A percentile compares a stretch with the other conserved stretches of the same genome.
phyloP scores from a whole-genome alignment of 2,888 invertebrate species.

The Noctua janthe region DNA sequence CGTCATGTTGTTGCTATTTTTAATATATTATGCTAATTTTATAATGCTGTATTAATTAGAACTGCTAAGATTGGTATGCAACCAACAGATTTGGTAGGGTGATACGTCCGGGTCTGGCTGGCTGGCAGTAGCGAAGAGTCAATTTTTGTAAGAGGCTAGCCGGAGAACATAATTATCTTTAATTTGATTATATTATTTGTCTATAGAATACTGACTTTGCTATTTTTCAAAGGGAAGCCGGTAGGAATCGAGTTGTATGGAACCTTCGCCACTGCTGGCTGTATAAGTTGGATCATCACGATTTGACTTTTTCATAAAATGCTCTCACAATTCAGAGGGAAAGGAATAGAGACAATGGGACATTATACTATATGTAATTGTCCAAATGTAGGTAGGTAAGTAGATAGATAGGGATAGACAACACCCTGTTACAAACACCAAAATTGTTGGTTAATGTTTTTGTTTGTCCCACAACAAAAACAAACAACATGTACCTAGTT shows the following conservation, averaged over 20 bases:
- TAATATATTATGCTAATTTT: constrained; percentile 15
- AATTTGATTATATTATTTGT: no score
- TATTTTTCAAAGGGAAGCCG: no score
- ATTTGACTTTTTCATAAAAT: not conserved
- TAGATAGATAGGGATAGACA: not conserved
- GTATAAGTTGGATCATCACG: not conserved
- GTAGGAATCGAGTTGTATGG: no score
- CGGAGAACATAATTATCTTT: no score
- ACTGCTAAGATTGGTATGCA: not conserved
- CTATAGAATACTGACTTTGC: no score
- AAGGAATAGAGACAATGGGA: not conserved
- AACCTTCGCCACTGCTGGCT: no score
- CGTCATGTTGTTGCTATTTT: not conserved
- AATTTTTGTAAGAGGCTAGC: no score
- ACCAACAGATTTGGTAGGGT: not conserved
- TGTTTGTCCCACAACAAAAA: not conserved
- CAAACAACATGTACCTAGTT: not conserved
- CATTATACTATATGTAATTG: not conserved
- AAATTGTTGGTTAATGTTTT: not conserved
- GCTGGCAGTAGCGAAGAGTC: not conserved
- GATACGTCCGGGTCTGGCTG: not conserved
- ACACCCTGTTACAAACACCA: not conserved
- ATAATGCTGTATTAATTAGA: not conserved
- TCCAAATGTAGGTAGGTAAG: not conserved
- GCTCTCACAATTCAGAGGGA: not conserved